These are phyloP conservation scores for Trichechus manatus DNA, from an alignment of 2,113 vertebrate genomes.

Conservation along the genomic window DNA sequence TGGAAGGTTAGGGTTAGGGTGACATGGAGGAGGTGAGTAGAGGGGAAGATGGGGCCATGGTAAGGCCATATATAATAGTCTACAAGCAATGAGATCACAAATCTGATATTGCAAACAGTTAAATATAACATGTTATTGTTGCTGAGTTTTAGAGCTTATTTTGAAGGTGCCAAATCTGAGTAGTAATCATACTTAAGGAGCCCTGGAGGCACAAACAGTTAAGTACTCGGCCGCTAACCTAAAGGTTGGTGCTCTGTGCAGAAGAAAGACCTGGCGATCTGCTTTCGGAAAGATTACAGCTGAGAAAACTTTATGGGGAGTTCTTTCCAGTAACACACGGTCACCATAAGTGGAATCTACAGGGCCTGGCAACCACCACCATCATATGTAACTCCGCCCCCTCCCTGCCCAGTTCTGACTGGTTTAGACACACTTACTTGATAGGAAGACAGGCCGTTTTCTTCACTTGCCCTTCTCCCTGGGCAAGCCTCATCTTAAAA, in stretches of 20 bases:
- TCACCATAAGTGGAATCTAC: too few species aligned
- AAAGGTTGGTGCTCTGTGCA: neutral
- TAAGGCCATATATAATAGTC: neutral
- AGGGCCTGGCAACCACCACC: too few species aligned
- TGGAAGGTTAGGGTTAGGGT: too few species aligned
- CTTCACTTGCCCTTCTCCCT: neutral
- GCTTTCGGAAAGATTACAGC: too few species aligned
- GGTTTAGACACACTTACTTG: neutral
- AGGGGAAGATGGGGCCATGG: neutral
- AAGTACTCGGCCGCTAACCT: neutral
- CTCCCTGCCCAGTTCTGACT: neutral
- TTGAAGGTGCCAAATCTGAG: neutral
- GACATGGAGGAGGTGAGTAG: neutral
- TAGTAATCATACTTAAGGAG: neutral
- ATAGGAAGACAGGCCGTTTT: neutral
- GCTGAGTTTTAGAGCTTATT: neutral
- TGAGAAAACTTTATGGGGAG: too few species aligned
- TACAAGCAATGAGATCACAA: neutral
- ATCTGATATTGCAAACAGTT: too few species aligned
- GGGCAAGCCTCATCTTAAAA: conserved; percentile 20
- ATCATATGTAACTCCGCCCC: too few species aligned
- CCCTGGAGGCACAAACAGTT: neutral
- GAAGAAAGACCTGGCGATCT: neutral
- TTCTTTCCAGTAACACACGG: too few species aligned
- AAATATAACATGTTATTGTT: neutral